Percentiles rank a stretch among this genome's conserved stretches.
phyloP scores from a whole-genome alignment of 2,888 invertebrate species.

The Mactromeris polynyma region DNA sequence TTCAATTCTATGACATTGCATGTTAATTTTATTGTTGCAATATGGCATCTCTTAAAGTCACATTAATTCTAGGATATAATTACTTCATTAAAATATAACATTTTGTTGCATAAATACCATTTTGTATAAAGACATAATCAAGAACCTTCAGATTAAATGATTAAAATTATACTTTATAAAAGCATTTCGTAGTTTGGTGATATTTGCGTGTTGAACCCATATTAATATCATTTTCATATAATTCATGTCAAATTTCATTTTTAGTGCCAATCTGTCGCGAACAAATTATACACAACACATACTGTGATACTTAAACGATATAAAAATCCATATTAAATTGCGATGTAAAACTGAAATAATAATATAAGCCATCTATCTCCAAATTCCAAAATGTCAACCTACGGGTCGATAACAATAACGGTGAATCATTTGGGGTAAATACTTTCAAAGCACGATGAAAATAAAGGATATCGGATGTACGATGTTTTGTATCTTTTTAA shows the following conservation, averaged over 20 bases:
- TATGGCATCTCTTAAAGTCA: background rate
- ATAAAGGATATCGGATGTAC: constrained; percentile 52
- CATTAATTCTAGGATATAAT: background rate
- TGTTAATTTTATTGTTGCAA: background rate
- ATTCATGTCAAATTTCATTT: constrained; percentile 70
- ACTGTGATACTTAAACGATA: constrained; percentile 61
- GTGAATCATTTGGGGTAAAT: constrained; percentile 39
- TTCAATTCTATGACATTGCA: constrained; percentile 9
- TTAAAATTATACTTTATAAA: constrained; percentile 29
- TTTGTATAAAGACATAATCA: constrained; percentile 8
- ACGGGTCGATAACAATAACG: constrained; percentile 41
- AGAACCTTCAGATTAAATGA: constrained; percentile 17
- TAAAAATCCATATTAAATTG: constrained; percentile 71
- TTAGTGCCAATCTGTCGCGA: constrained; percentile 60
- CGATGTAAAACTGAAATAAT: constrained; percentile 60
- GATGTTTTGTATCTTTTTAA: constrained; percentile 46
- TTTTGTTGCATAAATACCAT: background rate
- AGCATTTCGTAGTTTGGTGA: background rate
- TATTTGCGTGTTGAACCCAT: constrained; percentile 53
- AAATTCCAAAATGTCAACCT: constrained; percentile 45
- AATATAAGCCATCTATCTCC: constrained; percentile 55
- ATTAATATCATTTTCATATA: constrained; percentile 70
- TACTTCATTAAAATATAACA: background rate
- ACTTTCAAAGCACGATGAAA: constrained; percentile 43
- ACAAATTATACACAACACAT: constrained; percentile 55